Percentiles rank a stretch among this genome's conserved stretches.
Conservation (phyloP, 2,797 vertebrate genomes). For the Hoplostethus atlanticus region DNA sequence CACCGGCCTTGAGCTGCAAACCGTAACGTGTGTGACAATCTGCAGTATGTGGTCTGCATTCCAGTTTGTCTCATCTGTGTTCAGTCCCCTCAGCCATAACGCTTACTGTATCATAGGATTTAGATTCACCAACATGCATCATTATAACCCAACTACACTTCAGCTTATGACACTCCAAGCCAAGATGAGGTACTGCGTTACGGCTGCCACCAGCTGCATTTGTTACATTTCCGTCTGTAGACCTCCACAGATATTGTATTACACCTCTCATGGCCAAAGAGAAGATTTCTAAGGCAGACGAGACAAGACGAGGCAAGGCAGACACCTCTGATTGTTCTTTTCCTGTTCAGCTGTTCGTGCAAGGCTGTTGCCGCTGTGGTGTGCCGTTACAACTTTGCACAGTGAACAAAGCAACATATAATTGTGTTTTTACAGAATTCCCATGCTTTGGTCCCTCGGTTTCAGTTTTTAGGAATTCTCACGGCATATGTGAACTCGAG, state of each 20-base stretch:
- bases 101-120: neutral
- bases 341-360: neutral
- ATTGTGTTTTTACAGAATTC: neutral
- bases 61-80: neutral
- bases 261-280: too few relatives aligned
- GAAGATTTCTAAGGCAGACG: neutral
- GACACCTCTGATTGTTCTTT: neutral
- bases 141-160: too few relatives aligned
- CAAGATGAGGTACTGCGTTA: neutral
- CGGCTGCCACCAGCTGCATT: too few relatives aligned
- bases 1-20: neutral
- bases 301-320: neutral
- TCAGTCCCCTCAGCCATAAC: neutral
- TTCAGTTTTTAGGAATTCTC: conserved; percentile 9
- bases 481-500: neutral
- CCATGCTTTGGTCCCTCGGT: too few relatives aligned
- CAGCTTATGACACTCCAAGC: too few relatives aligned
- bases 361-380: neutral
- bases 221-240: too few relatives aligned
- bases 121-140: too few relatives aligned
- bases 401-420: conserved; percentile 11
- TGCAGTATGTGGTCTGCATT: neutral
- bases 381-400: neutral
- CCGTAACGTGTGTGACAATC: neutral
- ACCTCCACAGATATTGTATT: too few relatives aligned